Evolutionary conservation across 2,888 invertebrate genomes (phyloP).

Genomic region (Napeogenes sylphis): DNA sequence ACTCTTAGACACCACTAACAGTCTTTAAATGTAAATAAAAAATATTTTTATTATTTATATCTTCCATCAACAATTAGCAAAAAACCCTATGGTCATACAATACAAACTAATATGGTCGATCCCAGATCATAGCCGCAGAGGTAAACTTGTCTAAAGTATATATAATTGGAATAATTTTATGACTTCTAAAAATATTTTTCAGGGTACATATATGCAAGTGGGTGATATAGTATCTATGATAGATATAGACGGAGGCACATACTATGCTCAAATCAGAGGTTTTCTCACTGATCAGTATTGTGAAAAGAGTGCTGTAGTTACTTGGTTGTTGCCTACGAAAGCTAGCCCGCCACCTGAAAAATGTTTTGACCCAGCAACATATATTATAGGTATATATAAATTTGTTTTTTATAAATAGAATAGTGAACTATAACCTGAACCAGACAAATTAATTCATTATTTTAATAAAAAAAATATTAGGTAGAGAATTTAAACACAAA

Average conservation of each 20-base stretch:
- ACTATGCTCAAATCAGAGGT: conserved; percentile 93
- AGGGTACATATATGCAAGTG: conserved; percentile 89
- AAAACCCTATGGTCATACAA: no score
- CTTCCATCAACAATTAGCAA: no score
- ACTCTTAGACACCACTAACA: no score
- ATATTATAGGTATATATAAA: conserved; percentile 83
- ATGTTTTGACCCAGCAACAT: conserved; percentile 92
- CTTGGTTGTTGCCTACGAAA: conserved; percentile 93
- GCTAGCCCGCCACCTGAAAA: conserved; percentile 86
- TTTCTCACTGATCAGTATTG: conserved; percentile 94
- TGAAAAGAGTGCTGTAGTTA: conserved; percentile 93
- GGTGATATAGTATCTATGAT: conserved; percentile 94
- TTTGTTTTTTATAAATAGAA: neutral
- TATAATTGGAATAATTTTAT: neutral
- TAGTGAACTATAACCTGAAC: no score
- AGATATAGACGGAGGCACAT: conserved; percentile 85
- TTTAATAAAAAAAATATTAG: no score
- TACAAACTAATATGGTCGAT: no score
- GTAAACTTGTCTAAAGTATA: no score
- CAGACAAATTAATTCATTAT: no score
- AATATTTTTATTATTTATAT: no score
- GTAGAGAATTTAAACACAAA: no score
- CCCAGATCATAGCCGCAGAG: no score
- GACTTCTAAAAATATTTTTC: conserved; percentile 17
- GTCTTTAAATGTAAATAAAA: neutral